Evolutionary conservation across 1,140 invertebrate genomes (phyloP), one percentile per base, ranked within the genome.

Genomic region (Myzus persicae): DNA sequence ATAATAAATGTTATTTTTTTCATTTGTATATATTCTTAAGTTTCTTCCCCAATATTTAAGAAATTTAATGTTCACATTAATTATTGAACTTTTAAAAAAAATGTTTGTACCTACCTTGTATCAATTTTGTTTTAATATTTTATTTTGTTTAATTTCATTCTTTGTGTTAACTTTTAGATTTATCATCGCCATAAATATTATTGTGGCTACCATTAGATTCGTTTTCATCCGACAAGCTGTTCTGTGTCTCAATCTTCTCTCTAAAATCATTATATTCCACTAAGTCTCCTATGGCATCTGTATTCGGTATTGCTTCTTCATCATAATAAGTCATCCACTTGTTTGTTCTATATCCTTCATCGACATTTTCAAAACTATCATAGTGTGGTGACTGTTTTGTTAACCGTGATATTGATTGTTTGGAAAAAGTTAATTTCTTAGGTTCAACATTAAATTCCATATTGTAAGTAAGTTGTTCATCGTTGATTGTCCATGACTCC

Each of bases 381-480:
- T 42, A 42, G n/a, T 81, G 42, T 26, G n/a, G 81, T 1, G 24
- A 67, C 42, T 91, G 90, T 81, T 91, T 91, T 22, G 24, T 76
- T 38, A 91, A 91, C 36, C 22, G 54, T 31, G 42, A 81, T 31
- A 67, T 31, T 76, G 59, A 91, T 38, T 91, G 36, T 76, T 91
- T 67, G 31, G 38, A 44, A 2, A 26, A 44, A 24, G 42, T 26
- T 14, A 44, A 51, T 14, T 22, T 38, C 31, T 84, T 93, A 0
- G 81, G 81, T 93, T 93, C 76, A 8, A 93, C 18, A 38, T 93
- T 84, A 26, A 93, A 93, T 24, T 93, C 81, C 22, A 93, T 93
- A 6, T 93, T 82, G 46, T 93, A 93, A 26, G 18, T 22, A 36
- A n/a, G 18, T 38, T 54, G 81, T n/a, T 93, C 42, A 6, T 84